Percentiles rank a stretch among this genome's conserved stretches.
Conservation (phyloP, 2,888 invertebrate species). For the Pheosia gnoma region DNA sequence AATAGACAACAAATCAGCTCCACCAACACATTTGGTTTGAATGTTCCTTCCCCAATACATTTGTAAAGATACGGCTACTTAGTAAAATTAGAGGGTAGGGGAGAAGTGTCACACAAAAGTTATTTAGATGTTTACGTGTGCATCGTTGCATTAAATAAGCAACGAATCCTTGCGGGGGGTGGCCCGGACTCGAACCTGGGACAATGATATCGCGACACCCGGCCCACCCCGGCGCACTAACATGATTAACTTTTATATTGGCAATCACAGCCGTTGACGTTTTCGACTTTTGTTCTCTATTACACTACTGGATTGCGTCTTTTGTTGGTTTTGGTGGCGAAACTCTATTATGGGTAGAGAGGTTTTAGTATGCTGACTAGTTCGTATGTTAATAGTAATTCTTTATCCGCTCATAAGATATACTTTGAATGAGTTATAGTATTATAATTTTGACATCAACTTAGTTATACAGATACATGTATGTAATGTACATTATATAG, state of each 20-base stretch:
- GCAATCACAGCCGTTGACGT: slow-evolving; percentile 59
- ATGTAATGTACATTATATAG: too few species aligned
- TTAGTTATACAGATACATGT: too few species aligned
- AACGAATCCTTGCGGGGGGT: slow-evolving; percentile 77
- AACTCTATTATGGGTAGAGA: slow-evolving; percentile 9
- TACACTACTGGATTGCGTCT: slow-evolving; percentile 29
- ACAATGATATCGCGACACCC: slow-evolving; percentile 74
- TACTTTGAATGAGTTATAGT: too few species aligned
- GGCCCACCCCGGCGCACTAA: slow-evolving; percentile 69
- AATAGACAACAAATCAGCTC: slow-evolving; percentile 58
- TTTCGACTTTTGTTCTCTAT: slow-evolving; percentile 48
- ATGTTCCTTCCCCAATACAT: slow-evolving; percentile 72
- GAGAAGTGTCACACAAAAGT: slow-evolving; percentile 82
- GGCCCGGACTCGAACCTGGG: slow-evolving; percentile 63
- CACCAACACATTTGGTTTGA: slow-evolving; percentile 67
- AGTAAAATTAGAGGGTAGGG: slow-evolving; percentile 81
- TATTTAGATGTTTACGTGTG: slow-evolving; percentile 84
- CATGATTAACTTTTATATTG: slow-evolving; percentile 77
- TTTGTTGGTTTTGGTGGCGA: slow-evolving; percentile 17
- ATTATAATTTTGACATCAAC: too few species aligned
- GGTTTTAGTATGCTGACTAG: not conserved
- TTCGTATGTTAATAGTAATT: not conserved
- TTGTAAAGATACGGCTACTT: slow-evolving; percentile 82
- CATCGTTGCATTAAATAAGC: slow-evolving; percentile 84
- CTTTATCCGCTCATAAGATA: too few species aligned